phyloP scores from a whole-genome alignment of 2,888 invertebrate species.

The Agonopterix heracliana region DNA sequence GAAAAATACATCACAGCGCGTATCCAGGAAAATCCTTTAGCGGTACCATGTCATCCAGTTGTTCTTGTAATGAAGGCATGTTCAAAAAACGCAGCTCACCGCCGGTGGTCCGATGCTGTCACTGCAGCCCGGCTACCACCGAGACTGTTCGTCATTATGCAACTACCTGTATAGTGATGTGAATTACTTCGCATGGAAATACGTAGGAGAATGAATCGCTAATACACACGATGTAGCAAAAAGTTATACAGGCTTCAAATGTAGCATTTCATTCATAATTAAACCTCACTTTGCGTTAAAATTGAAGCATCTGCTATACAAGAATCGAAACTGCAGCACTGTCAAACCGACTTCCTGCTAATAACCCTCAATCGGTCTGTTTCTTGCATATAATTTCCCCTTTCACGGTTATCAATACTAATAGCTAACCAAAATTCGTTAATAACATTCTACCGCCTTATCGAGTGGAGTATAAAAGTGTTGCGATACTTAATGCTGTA shows the following conservation, averaged over 20 bases:
- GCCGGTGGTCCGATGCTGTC: conserved; percentile 61
- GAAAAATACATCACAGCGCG: conserved; percentile 8
- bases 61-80: conserved; percentile 54
- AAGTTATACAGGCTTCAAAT: too few species aligned
- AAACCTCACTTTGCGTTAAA: background rate
- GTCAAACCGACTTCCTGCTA: conserved; percentile 42
- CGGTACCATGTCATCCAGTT: conserved; percentile 46
- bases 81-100: conserved; percentile 61
- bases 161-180: conserved; percentile 28
- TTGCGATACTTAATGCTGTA: conserved; percentile 49
- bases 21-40: conserved; percentile 28
- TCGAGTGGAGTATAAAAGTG: conserved; percentile 39
- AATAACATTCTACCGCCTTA: conserved; percentile 40
- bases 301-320: background rate
- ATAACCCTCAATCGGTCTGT: conserved; percentile 35
- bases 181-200: conserved; percentile 30
- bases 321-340: conserved; percentile 12
- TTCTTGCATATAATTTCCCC: conserved; percentile 39
- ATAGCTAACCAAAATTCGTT: conserved; percentile 46
- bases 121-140: conserved; percentile 17
- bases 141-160: conserved; percentile 31
- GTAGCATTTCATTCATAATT: too few species aligned
- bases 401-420: conserved; percentile 49
- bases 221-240: background rate
- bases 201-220: conserved; percentile 9